These are phyloP conservation scores for Apis mellifera DNA, from an alignment of 1,140 invertebrate species.

Conservation along the genomic window Amel_HAv3.1 CM009935.2:4234501-4235000, in stretches of 20 bases:
- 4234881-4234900: too few relatives aligned
- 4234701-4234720: conserved; percentile 62
- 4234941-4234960: too few relatives aligned
- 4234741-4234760: conserved; percentile 41
- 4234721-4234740: conserved; percentile 55
- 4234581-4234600: too few relatives aligned
- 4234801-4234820: conserved; percentile 67
- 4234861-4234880: too few relatives aligned
- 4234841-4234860: conserved; percentile 47
- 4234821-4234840: conserved; percentile 66
- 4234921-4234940: too few relatives aligned
- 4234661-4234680: conserved; percentile 65
- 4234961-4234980: too few relatives aligned
- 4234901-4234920: too few relatives aligned
- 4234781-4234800: conserved; percentile 64
- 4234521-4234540: too few relatives aligned
- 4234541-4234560: neutral
- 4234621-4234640: conserved; percentile 2
- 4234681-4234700: conserved; percentile 66
- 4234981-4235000: too few relatives aligned
- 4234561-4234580: too few relatives aligned
- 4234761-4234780: conserved; percentile 27
- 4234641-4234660: conserved; percentile 39
- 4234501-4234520: too few relatives aligned
- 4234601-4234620: neutral